Conservation (phyloP, 2,797 vertebrate species). For the Pseudochirops corinnae region DNA sequence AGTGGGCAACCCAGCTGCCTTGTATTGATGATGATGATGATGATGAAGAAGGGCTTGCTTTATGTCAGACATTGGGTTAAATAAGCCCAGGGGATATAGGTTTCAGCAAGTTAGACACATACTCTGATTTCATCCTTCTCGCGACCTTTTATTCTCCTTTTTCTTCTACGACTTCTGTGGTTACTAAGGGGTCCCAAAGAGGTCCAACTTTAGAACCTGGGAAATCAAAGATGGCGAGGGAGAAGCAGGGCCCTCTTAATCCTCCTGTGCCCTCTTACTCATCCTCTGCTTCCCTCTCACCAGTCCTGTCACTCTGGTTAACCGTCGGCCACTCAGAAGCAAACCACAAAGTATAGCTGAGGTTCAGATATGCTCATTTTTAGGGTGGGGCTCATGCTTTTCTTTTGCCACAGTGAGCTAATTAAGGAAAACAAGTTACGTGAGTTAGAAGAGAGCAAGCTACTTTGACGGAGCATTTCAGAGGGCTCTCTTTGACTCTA, state of each 20-base stretch:
- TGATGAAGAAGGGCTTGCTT: neutral
- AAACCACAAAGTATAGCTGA: conserved; percentile 79
- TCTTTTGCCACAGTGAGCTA: conserved; percentile 78
- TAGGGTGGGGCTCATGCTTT: conserved; percentile 74
- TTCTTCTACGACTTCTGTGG: neutral
- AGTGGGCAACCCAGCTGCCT: neutral
- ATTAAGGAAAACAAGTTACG: conserved; percentile 77
- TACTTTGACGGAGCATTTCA: conserved; percentile 38
- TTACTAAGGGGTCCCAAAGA: conserved; percentile 49
- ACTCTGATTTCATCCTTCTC: neutral
- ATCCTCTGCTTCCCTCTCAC: conserved; percentile 33
- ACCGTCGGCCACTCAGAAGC: conserved; percentile 66
- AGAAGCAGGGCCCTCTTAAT: conserved; percentile 20
- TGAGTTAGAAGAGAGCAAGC: conserved; percentile 56
- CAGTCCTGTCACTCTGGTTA: conserved; percentile 50
- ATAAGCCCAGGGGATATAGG: neutral
- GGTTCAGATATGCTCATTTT: conserved; percentile 77
- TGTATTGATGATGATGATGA: neutral
- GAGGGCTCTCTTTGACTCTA: conserved; percentile 27
- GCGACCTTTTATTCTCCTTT: neutral
- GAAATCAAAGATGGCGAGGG: conserved; percentile 53
- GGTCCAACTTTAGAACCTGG: conserved; percentile 47
- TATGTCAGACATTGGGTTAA: neutral
- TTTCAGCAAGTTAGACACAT: neutral
- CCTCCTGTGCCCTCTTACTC: conserved; percentile 10